Evolutionary conservation across 2,888 invertebrate species (phyloP).

Genomic region (Dicycla oo): DNA sequence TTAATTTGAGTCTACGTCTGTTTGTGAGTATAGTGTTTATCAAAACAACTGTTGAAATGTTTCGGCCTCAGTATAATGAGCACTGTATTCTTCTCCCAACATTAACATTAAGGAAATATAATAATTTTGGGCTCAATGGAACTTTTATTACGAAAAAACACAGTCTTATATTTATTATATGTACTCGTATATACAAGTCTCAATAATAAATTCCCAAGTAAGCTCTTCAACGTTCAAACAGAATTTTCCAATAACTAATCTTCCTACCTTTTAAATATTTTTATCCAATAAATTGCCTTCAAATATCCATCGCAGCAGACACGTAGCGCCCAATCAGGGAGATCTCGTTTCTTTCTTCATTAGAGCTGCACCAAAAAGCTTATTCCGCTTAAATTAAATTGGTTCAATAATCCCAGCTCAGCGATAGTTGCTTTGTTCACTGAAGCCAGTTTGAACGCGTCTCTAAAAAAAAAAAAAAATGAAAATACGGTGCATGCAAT

Average conservation of each 20-base stretch:
- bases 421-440: conserved; percentile 84
- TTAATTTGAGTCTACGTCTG: not conserved
- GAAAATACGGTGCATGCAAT: conserved; percentile 82
- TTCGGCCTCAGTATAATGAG: not conserved
- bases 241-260: conserved; percentile 41
- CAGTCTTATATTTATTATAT: not conserved
- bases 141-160: not conserved
- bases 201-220: conserved; percentile 12
- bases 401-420: conserved; percentile 83
- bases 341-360: conserved; percentile 73
- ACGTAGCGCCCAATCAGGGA: conserved; percentile 69
- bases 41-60: not conserved
- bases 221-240: not conserved
- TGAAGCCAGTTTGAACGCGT: conserved; percentile 80
- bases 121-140: not conserved
- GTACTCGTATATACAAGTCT: no score
- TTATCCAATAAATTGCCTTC: conserved; percentile 47
- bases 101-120: not conserved
- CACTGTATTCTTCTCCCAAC: not conserved
- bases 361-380: conserved; percentile 79
- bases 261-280: conserved; percentile 45
- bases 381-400: conserved; percentile 83
- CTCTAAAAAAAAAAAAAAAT: conserved; percentile 69
- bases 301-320: conserved; percentile 48
- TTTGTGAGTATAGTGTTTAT: not conserved